Conservation (phyloP, 1,140 invertebrate genomes). For the Bilobella aurantiaca region DNA sequence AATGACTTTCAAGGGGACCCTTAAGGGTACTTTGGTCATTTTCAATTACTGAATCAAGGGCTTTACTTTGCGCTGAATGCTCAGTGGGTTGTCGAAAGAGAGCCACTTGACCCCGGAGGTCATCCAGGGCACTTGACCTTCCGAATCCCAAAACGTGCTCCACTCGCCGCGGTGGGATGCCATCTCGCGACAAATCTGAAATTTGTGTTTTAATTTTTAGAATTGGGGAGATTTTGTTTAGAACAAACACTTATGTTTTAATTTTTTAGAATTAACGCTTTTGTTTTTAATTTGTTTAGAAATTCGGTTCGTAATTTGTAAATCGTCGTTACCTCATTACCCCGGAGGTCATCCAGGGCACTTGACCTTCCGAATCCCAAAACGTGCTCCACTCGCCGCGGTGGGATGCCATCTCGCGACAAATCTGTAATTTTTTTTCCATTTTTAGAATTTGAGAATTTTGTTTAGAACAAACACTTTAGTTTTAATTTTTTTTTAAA, state of each 20-base stretch:
- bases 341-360: slow-evolving; percentile 32
- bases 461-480: too few species aligned
- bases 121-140: slow-evolving; percentile 33
- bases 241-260: too few species aligned
- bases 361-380: slow-evolving; percentile 31
- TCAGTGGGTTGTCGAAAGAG: slow-evolving; percentile 32
- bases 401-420: slow-evolving; percentile 32
- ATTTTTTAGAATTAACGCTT: too few species aligned
- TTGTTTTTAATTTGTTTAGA: too few species aligned
- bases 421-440: too few species aligned
- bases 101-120: slow-evolving; percentile 34
- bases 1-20: too few species aligned
- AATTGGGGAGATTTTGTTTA: too few species aligned
- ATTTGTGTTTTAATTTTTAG: too few species aligned
- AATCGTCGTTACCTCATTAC: slow-evolving; percentile 38
- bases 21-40: not conserved
- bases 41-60: not conserved
- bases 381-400: slow-evolving; percentile 32
- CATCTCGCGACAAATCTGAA: slow-evolving; percentile 38
- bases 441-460: too few species aligned
- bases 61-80: slow-evolving; percentile 31
- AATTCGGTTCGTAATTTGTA: too few species aligned
- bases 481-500: too few species aligned
- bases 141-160: slow-evolving; percentile 32
- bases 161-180: slow-evolving; percentile 26